Base-by-base conservation (phyloP, 2,113 vertebrate genomes). In the Bagarius yarrelli region DNA sequence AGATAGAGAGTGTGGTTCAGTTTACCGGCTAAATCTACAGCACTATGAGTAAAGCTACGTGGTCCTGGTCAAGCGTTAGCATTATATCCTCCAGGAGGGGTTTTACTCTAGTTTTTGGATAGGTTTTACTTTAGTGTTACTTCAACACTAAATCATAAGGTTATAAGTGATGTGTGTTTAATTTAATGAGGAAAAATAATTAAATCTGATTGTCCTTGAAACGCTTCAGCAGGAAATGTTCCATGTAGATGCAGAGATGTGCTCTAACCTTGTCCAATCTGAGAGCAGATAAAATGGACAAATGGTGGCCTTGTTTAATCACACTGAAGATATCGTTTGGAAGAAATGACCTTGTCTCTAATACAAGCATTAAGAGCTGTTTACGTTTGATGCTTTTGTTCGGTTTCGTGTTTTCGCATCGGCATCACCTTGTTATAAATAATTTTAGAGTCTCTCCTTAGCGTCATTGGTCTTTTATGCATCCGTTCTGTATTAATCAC, bases 281-380 rank as follows among this genome's bases (percentile, higher is more conserved):
- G 83, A 83, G 57, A 76, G 77, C n/a, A 82, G 55, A 81, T 79
- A 86, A 88, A 84, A 4, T 59, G 69, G 87, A 87, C 32, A 23
- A 78, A 80, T 78, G 59, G 61, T 44, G 84, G 84, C 89, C 89
- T 90, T 53, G 83, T 44, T 57, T 85, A 84, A 86, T 89, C 82
- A 55, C 64, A 67, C 72, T 52, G 67, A 72, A 76, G 83, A 88
- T 88, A 88, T 70, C 32, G 1, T 57, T 74, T 66, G 44, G 80
- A 84, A 81, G 83, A 84, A 83, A 21, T 73, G 32, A 70, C 76
- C 84, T 85, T 83, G 87, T 86, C 78, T 40, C 63, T 16, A 57
- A 77, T 72, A 73, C 70, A 52, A 80, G 27, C 55, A 57, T 57
- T 69, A n/a, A 59, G 66, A n/a, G 30, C 27, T 32, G 34, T 73